These are phyloP conservation scores for Halichondria panicea DNA, from an alignment of 37 sponge, comb jelly and placozoan species.

Conservation along the genomic window DNA sequence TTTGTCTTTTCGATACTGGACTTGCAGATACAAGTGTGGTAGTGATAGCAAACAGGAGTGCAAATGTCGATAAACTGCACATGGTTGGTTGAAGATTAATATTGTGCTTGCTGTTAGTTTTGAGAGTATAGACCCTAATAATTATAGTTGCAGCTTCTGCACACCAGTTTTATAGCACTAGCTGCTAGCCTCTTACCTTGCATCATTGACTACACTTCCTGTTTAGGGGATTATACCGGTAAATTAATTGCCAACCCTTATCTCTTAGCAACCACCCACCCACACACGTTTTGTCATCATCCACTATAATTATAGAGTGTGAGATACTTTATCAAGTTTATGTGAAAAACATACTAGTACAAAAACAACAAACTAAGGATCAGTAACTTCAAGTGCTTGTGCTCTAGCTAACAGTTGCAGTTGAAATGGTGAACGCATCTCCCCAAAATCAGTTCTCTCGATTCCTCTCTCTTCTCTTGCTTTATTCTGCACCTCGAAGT, in stretches of 20 bases:
- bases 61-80: no score
- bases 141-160: no score
- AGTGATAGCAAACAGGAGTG: no score
- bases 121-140: no score
- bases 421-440: constrained; percentile 79
- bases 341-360: neutral
- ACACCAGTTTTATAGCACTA: no score
- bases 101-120: no score
- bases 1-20: no score
- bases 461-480: constrained; percentile 58
- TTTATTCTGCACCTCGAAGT: constrained; percentile 30
- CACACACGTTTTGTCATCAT: neutral
- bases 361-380: constrained; percentile 20
- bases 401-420: constrained; percentile 79
- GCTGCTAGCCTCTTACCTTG: no score
- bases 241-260: neutral
- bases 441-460: constrained; percentile 80
- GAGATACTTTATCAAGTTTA: neutral
- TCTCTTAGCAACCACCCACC: neutral
- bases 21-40: no score
- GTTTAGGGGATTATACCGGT: no score
- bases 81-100: no score
- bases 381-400: constrained; percentile 68
- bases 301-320: neutral
- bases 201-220: no score